These are phyloP conservation scores for Tethya wilhelma DNA, from an alignment of 37 sponge, comb jelly and placozoan genomes.

Conservation along the genomic window DNA sequence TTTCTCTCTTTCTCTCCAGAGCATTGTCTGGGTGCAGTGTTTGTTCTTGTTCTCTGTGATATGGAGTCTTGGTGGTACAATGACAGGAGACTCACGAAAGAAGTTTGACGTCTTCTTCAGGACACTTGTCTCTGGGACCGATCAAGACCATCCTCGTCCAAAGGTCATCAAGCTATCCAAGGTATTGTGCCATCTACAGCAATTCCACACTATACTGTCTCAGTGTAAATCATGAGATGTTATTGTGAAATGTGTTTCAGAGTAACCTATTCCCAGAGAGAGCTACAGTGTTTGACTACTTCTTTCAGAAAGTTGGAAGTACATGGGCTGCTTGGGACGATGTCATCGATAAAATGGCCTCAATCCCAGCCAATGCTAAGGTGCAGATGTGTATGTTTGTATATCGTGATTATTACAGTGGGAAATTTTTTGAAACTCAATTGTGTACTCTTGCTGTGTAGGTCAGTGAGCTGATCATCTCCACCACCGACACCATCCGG, in stretches of 20 bases:
- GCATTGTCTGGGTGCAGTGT: constrained; percentile 73
- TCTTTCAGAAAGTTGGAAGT: constrained; percentile 68
- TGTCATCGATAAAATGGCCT: constrained; percentile 52
- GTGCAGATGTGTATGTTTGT: constrained; percentile 9
- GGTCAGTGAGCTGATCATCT: constrained; percentile 94
- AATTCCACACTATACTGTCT: too few relatives aligned
- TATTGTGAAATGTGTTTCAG: constrained; percentile 42
- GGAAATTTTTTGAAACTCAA: neutral
- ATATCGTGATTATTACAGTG: neutral
- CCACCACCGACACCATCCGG: constrained; percentile 90
- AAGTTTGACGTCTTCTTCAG: constrained; percentile 96
- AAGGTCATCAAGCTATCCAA: constrained; percentile 89
- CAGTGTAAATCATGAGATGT: neutral
- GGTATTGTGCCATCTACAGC: constrained; percentile 35
- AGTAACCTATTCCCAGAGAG: constrained; percentile 90
- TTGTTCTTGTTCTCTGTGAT: constrained; percentile 92
- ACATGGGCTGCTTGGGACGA: constrained; percentile 89
- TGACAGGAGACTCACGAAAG: constrained; percentile 86
- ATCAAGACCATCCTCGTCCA: constrained; percentile 85
- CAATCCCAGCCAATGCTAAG: constrained; percentile 76
- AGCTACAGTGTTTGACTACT: constrained; percentile 89
- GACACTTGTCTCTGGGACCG: constrained; percentile 89
- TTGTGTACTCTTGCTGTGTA: too few relatives aligned
- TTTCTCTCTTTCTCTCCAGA: constrained; percentile 21
- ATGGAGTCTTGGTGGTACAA: constrained; percentile 92